Base-by-base conservation (phyloP, 2,797 vertebrate species). In the Petrocephalus schoutedeni region DNA sequence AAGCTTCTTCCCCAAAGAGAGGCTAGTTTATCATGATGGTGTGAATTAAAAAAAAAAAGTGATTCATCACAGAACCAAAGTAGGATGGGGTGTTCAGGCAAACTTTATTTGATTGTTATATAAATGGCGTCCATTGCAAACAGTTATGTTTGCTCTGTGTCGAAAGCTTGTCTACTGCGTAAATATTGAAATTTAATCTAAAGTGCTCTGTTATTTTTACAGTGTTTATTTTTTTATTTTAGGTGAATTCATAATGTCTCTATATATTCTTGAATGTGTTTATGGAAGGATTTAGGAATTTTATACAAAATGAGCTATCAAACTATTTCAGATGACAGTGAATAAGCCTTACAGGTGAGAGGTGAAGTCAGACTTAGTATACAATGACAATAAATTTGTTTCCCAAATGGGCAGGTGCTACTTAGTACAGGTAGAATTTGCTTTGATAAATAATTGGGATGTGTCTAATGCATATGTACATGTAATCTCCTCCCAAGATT, bases 371-470 rank as follows among this genome's bases (percentile, higher is more conserved):
- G 67, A 36, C 32, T 41, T 74, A 74, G 41, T 45, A 45, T 45
- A 28, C 28, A 28, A 28, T 28, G 28, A 28, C 28, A 28, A 28
- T 28, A 71, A 32, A 71, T 28, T 23, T 71, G 64, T 77, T 77
- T 77, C 71, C 16, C 71, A 77, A 8, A 74, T 36, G 32, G 28
- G 19, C 36, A 45, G 71, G 71, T 77, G 32, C 23, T 77, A 5
- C 71, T 77, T 77, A 77, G 32, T 77, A 41, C 16, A 77, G 41
- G 36, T 77, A 77, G 16, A 80, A 80, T 80, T 80, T 80, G 74
- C 41, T 49, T 45, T 49, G 74, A 49, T 21, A 80, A 80, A 80
- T 80, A 49, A 36, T 49, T 80, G 28, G 32, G 36, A 80, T 49
- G 41, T 80, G 19, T 49, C 19, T 49, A 49, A 49, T 21, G 74